A percentile compares a stretch with the other conserved stretches of the same genome.
Evolutionary conservation across 2,888 invertebrate species (phyloP).

Genomic region (Atrina japonica): DNA sequence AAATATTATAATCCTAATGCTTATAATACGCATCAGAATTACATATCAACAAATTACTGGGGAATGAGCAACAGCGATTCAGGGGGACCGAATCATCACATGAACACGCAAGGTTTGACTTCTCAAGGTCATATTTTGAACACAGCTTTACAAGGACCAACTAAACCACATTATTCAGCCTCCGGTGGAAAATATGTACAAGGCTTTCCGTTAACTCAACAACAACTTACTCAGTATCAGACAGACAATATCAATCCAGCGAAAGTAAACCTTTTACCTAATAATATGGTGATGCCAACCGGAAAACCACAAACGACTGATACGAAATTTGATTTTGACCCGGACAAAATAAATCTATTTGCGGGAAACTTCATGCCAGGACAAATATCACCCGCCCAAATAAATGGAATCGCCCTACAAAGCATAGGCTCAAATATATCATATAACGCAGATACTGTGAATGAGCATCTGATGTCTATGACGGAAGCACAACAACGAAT

Average conservation of each 20-base stretch:
- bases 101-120: too few relatives aligned
- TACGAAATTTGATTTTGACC: conserved; percentile 23
- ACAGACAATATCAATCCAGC: neutral
- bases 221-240: conserved; percentile 7
- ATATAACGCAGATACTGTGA: conserved; percentile 32
- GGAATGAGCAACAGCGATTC: too few relatives aligned
- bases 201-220: neutral
- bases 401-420: neutral
- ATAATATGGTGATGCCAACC: conserved; percentile 19
- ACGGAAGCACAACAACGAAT: neutral
- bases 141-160: too few relatives aligned
- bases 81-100: too few relatives aligned
- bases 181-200: too few relatives aligned
- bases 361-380: conserved; percentile 28
- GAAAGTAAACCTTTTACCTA: conserved; percentile 34
- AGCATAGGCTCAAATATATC: neutral
- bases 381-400: conserved; percentile 8
- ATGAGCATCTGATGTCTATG: conserved; percentile 20
- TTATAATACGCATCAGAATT: conserved; percentile 27
- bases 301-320: conserved; percentile 6
- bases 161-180: neutral
- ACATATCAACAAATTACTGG: conserved; percentile 18
- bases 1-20: conserved; percentile 17
- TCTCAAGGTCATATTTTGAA: too few relatives aligned
- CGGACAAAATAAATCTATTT: conserved; percentile 32